A percentile compares a stretch with the other conserved stretches of the same genome.
Conservation (phyloP, 2,113 vertebrate species). For the Haliaeetus leucogaster region DNA sequence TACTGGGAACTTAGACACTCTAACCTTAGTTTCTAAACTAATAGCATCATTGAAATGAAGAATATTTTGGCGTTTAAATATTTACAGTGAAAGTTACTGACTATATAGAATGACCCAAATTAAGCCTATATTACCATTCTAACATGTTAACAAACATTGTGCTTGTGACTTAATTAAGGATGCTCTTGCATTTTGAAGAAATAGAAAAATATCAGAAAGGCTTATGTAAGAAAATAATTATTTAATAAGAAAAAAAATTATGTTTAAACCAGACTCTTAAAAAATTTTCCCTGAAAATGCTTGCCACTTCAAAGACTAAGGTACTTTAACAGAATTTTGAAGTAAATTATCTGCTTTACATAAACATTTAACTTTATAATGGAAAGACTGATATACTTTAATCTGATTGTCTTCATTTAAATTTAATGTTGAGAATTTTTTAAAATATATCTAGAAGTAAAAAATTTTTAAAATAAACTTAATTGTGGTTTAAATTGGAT, state of each 20-base stretch:
- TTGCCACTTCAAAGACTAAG: background rate
- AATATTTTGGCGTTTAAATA: background rate
- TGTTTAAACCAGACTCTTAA: background rate
- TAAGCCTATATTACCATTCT: background rate
- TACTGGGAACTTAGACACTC: background rate
- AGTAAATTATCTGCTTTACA: background rate
- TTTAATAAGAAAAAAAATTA: background rate
- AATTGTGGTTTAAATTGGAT: background rate
- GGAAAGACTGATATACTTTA: background rate
- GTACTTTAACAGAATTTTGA: background rate
- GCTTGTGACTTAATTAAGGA: background rate
- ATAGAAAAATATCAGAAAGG: background rate
- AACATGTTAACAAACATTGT: background rate
- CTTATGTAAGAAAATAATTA: background rate
- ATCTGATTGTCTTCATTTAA: background rate
- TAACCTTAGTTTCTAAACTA: background rate
- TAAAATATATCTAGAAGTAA: background rate
- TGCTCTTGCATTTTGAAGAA: background rate
- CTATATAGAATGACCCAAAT: background rate
- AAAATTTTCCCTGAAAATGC: background rate
- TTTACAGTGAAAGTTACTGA: background rate
- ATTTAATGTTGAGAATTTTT: background rate
- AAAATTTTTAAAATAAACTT: background rate
- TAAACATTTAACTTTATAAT: background rate
- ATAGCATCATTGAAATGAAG: background rate